phyloP scores from a whole-genome alignment of 2,113 vertebrate species.

The Jacana jacana region DNA sequence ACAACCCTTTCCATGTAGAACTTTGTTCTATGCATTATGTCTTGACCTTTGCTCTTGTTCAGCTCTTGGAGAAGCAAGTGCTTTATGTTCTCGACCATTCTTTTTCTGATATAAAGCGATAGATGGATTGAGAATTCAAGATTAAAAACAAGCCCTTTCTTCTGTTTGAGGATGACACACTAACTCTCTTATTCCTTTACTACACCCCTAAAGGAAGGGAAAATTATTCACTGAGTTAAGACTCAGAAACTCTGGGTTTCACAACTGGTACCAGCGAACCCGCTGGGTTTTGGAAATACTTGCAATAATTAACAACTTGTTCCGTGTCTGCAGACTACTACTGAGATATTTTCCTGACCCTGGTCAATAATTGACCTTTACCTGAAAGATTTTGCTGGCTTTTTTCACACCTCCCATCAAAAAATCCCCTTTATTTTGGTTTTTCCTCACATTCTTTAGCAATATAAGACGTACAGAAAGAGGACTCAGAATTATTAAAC shows the following conservation, averaged over 20 bases:
- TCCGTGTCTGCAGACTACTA: background rate
- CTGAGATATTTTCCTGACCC: background rate
- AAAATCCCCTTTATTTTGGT: background rate
- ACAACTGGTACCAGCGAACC: background rate
- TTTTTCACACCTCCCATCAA: rapidly evolving
- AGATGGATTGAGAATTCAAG: background rate
- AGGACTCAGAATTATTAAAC: background rate
- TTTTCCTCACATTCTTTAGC: background rate
- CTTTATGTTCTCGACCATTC: background rate
- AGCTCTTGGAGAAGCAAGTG: background rate
- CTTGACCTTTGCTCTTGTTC: background rate
- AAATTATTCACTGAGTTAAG: background rate
- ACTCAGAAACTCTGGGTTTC: background rate
- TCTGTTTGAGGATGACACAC: background rate
- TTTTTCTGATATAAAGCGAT: background rate
- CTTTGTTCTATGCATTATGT: background rate
- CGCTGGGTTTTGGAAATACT: background rate
- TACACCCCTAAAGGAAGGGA: background rate
- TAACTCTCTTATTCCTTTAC: background rate
- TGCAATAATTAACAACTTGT: background rate
- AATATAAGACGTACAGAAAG: background rate
- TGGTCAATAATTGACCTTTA: background rate
- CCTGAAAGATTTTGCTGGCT: background rate
- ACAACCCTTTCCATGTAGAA: too few relatives aligned
- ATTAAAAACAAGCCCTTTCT: background rate